Percentiles rank a stretch among this genome's conserved stretches.
Evolutionary conservation across 2,797 vertebrate genomes (phyloP).

Genomic region (Telmatherina bonti): DNA sequence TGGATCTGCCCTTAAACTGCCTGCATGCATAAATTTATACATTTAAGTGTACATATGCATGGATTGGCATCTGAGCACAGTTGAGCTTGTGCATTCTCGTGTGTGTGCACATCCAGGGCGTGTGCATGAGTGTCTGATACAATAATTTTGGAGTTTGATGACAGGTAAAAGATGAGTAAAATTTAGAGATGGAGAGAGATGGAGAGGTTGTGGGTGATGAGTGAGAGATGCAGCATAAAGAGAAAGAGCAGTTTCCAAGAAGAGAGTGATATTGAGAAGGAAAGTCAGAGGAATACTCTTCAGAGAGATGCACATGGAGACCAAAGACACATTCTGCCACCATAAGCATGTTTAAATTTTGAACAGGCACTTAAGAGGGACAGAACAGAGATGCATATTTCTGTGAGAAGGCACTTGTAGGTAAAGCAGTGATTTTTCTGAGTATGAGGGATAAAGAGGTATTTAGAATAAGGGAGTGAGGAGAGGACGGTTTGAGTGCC

Average conservation of each 20-base stretch:
- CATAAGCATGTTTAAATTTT: conserved; percentile 85
- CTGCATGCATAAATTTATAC: conserved; percentile 46
- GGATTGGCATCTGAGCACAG: conserved; percentile 33
- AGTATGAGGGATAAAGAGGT: conserved; percentile 59
- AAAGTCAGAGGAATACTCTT: conserved; percentile 68
- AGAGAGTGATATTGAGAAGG: conserved; percentile 56
- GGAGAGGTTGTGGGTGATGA: conserved; percentile 32
- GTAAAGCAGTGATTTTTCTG: conserved; percentile 77
- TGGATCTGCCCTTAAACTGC: conserved; percentile 32
- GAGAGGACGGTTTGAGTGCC: conserved; percentile 55
- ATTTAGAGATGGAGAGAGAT: conserved; percentile 22
- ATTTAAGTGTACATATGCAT: conserved; percentile 51
- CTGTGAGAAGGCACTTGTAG: conserved; percentile 72
- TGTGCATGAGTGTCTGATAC: conserved; percentile 41
- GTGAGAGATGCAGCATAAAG: conserved; percentile 37
- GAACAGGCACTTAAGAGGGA: conserved; percentile 84
- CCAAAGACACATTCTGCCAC: conserved; percentile 73
- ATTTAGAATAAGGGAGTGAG: conserved; percentile 57
- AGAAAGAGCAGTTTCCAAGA: conserved; percentile 42
- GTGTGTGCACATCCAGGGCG: conserved; percentile 22
- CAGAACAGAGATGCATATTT: conserved; percentile 81
- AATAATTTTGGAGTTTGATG: conserved; percentile 44
- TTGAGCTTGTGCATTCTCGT: conserved; percentile 35
- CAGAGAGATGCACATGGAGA: conserved; percentile 61
- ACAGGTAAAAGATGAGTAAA: conserved; percentile 48